Evolutionary conservation across 2,113 vertebrate species (phyloP).

Genomic region (Ranitomeya imitator): DNA sequence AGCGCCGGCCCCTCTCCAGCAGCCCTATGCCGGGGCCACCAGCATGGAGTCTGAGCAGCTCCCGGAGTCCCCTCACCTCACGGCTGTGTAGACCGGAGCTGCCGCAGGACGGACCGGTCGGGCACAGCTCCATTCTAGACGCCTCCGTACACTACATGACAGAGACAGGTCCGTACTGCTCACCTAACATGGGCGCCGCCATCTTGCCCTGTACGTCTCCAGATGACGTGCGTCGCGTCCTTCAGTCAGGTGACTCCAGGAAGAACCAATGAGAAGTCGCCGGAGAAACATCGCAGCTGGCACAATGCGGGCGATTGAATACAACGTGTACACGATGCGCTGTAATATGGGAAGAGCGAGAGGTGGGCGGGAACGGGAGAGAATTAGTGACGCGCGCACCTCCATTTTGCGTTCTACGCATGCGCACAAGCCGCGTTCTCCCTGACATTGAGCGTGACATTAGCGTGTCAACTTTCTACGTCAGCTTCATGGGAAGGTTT

Average conservation of each 20-base stretch:
- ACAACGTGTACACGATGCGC: background rate
- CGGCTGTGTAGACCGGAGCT: too few species aligned
- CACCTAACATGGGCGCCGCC: conserved; percentile 52
- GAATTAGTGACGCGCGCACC: background rate
- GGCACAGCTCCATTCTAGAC: too few species aligned
- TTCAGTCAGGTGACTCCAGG: background rate
- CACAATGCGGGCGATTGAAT: background rate
- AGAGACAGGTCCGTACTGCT: background rate
- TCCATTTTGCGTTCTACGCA: background rate
- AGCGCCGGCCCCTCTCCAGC: too few species aligned
- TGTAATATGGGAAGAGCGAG: background rate
- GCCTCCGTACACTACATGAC: background rate
- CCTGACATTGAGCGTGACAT: background rate
- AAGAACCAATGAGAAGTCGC: background rate
- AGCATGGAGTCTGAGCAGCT: too few species aligned
- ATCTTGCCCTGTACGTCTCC: background rate
- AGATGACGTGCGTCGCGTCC: background rate
- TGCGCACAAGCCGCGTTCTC: background rate
- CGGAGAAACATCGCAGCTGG: background rate
- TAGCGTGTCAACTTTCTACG: too few species aligned
- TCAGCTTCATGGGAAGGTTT: background rate
- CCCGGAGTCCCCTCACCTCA: too few species aligned
- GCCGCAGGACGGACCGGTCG: too few species aligned
- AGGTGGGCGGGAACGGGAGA: background rate
- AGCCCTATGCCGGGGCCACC: too few species aligned